Evolutionary conservation across 2,888 invertebrate genomes (phyloP), one percentile per base, ranked within the genome.

Genomic region (Drosophila mettleri): DNA sequence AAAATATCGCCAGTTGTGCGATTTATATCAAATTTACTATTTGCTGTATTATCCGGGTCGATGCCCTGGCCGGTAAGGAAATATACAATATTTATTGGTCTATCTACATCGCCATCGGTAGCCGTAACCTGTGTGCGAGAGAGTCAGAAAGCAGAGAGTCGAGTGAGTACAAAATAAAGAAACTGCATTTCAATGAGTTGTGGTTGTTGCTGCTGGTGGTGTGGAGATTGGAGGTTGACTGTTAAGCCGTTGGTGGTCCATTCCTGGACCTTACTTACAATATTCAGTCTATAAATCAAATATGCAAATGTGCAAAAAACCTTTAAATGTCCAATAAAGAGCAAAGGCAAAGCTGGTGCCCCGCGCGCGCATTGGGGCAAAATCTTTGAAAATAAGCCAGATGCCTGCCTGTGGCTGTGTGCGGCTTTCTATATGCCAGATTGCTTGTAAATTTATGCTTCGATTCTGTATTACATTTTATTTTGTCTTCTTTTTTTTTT

Each of bases 1-100:
- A 96, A 98, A 93, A 99, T 98, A 93, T 98, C 97, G 77, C 98
- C 99, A 6, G 97, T 97, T 36, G 98, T 98, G 74, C 98, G 95
- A 93, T 98, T 98, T 90, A 99, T 98, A 92, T 98, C 98, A 92
- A 99, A 99, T 93, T 98, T 98, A 93, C 97, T 97, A 92, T 98
- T 98, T 77, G 97, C 96, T 59, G 97, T 97, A 93, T 98, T 98
- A 92, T 98, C 97, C 38, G 97, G 96, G 93, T 98, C 98, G 88
- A 98, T 98, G 73, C 98, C 98, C 92, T 98, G 98, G n/a, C 98
- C 98, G 54, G 98, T 98, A 77, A 98, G 93, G 93, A 98, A 97
- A 93, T 98, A 99, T 51, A 98, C 98, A 92, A 99, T 98, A 93
- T 97, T 97, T 92, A 98, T 98, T 72, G 97, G 97, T 81, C 98